Evolutionary conservation across 2,113 vertebrate species (phyloP).

Genomic region (Himantopus leucocephalus): DNA sequence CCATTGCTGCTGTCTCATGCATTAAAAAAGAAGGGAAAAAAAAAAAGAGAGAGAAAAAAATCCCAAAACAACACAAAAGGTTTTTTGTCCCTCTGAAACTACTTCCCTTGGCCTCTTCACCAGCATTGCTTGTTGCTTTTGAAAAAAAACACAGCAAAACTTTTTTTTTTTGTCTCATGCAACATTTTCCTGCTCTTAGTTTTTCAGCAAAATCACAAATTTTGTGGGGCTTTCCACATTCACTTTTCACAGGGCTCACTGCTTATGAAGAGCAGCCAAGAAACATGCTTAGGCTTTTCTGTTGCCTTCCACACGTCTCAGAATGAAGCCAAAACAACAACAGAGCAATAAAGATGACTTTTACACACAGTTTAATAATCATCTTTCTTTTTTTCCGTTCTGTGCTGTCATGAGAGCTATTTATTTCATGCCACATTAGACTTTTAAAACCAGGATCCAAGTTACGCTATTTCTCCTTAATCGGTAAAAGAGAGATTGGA

Average conservation of each 20-base stretch:
- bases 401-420: constrained; percentile 31
- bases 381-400: not conserved
- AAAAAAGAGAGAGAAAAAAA: not conserved
- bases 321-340: constrained; percentile 43
- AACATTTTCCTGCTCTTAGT: not conserved
- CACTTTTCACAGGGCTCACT: not conserved
- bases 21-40: not conserved
- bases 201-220: constrained; percentile 9
- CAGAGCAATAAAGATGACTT: constrained; percentile 30
- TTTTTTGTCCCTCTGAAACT: not conserved
- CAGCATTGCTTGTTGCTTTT: not conserved
- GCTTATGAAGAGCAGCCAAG: constrained; percentile 35
- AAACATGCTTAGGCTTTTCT: not conserved
- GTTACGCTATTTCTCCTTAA: constrained; percentile 14
- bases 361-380: constrained; percentile 31
- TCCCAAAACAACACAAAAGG: not conserved
- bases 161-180: not conserved
- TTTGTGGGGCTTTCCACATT: constrained; percentile 31
- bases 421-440: constrained; percentile 49
- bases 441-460: constrained; percentile 35
- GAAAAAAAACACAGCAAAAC: not conserved
- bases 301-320: not conserved
- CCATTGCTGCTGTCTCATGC: not conserved
- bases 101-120: not conserved
- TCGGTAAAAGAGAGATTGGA: not conserved